A percentile compares a stretch with the other conserved stretches of the same genome.
Evolutionary conservation across 2,113 vertebrate genomes (phyloP).

Genomic region (Bubalus kerabau): DNA sequence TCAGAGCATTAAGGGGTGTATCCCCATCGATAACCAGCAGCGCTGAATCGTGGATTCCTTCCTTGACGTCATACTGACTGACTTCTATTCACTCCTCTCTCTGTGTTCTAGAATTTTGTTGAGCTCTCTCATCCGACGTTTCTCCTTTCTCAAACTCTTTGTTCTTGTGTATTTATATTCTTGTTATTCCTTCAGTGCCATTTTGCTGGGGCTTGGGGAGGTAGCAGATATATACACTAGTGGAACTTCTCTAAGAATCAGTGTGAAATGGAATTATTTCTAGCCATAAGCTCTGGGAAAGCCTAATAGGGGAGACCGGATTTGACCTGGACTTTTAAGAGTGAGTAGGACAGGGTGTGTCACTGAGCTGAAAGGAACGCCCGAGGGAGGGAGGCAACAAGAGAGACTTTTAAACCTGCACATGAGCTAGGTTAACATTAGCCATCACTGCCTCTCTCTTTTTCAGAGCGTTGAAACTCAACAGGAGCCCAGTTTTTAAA

Average conservation of each 20-base stretch:
- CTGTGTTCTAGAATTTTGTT: background rate
- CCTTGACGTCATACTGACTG: too few relatives aligned
- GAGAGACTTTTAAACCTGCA: background rate
- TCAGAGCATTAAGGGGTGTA: accelerated
- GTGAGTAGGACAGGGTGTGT: background rate
- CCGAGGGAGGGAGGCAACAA: accelerated
- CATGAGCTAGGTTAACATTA: background rate
- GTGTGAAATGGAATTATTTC: background rate
- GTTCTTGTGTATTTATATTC: background rate
- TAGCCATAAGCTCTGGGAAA: background rate
- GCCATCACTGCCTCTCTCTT: background rate
- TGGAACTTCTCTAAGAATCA: background rate
- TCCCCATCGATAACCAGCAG: accelerated
- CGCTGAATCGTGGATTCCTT: accelerated
- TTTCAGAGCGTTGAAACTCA: background rate
- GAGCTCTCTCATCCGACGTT: background rate
- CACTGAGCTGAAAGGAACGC: background rate
- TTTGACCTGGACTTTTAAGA: background rate
- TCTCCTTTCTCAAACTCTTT: background rate
- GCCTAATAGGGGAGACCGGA: background rate
- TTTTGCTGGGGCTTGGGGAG: background rate
- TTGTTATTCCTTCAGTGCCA: background rate
- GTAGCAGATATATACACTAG: background rate
- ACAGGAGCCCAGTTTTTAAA: background rate
- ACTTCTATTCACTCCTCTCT: background rate